Evolutionary conservation across 1,140 invertebrate species (phyloP), one percentile per base, ranked within the genome.

Genomic region (Drosophila subobscura): DNA sequence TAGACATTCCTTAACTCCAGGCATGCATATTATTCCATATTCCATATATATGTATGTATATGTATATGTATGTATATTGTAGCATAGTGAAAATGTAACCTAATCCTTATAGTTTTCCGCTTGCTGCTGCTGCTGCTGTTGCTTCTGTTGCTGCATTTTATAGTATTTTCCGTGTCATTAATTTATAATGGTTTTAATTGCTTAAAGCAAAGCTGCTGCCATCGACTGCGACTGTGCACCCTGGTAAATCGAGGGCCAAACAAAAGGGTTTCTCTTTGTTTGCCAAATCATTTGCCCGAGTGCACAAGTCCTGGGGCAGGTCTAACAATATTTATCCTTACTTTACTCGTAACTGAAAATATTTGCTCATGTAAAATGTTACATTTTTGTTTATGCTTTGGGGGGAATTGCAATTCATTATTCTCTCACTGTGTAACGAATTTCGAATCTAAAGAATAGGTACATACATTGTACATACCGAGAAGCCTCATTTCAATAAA

Each of bases 151-250:
- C 33, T 40, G 29, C 40, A 8, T 7, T 40, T 40, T 42, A 16
- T 49, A 40, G 33, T 29, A 41, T n/a, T 10, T 47, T 29, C 33
- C 7, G 37, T 41, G 42, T 63, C 47, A 53, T 54, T 75, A 47
- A 20, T 45, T 47, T 54, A 37, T 58, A 42, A 41, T 6, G 23
- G 52, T 44, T 68, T 73, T 61, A 51, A 61, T 78, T 67, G 76
- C 76, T 79, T 79, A 45, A 79, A 79, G 76, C 76, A 73, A 78
- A 74, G 71, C 76, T 47, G 37, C 40, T 41, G 20, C 55, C 59
- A 10, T 6, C 12, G 23, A 70, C 37, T 33, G 33, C 10, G 10
- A 4, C 23, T 46, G 47, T 46, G 40, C 29, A 10, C 41, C 12
- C 20, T 12, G 14, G 40, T 22, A 52, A 67, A 64, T 55, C 22